phyloP scores from a whole-genome alignment of 1,140 invertebrate species.

The Rhagoletis pomonella region DNA sequence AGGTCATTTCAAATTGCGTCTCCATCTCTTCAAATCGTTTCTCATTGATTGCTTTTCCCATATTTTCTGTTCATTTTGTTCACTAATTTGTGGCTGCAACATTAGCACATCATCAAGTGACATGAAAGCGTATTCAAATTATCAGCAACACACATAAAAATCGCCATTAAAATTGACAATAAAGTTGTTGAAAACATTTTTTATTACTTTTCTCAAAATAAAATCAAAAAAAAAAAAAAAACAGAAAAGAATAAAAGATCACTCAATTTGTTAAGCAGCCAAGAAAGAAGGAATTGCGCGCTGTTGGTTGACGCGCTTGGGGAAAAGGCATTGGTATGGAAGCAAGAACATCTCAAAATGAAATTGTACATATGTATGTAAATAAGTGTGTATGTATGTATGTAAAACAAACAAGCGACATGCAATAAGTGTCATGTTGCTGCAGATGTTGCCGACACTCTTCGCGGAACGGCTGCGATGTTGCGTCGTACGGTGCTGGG shows the following conservation, averaged over 20 bases:
- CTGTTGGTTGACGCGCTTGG: background rate
- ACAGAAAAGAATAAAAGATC: background rate
- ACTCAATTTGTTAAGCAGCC: conserved; percentile 40
- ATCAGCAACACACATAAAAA: conserved; percentile 55
- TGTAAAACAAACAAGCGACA: background rate
- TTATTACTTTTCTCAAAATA: conserved; percentile 35
- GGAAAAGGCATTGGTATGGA: background rate
- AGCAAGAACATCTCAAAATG: background rate
- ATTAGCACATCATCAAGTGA: conserved; percentile 46
- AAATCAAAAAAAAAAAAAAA: conserved; percentile 1
- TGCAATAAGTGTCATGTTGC: conserved; percentile 45
- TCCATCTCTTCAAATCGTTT: background rate
- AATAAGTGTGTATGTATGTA: background rate
- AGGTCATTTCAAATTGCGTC: background rate
- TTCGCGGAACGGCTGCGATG: background rate
- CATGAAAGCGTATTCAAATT: conserved; percentile 49
- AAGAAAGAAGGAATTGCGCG: background rate
- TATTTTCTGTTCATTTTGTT: conserved; percentile 38
- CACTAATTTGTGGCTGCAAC: conserved; percentile 40
- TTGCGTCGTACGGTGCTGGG: background rate
- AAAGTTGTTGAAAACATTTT: conserved; percentile 47
- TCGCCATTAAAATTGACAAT: conserved; percentile 54
- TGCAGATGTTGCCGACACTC: conserved; percentile 3
- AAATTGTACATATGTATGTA: background rate
- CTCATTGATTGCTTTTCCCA: background rate